phyloP scores from a whole-genome alignment of 1,140 invertebrate species.

The Prorops nasuta region DNA sequence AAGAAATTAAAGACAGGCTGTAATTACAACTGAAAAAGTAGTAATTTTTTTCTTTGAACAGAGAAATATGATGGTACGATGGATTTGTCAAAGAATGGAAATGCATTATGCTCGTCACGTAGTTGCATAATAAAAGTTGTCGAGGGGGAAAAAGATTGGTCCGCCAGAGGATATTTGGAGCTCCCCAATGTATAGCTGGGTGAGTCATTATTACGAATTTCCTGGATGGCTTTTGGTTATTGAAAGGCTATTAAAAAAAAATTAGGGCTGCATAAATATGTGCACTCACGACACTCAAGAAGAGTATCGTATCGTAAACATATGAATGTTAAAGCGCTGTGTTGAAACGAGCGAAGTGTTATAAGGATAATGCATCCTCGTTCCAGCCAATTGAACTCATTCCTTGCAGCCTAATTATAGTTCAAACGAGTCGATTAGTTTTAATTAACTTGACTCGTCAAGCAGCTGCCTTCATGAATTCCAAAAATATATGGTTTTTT shows the following conservation, averaged over 20 bases:
- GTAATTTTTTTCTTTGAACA: neutral
- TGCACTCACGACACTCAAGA: neutral
- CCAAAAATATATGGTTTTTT: too few relatives aligned
- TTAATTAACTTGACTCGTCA: too few relatives aligned
- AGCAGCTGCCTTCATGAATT: too few relatives aligned
- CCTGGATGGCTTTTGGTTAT: neutral
- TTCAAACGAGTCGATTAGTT: neutral
- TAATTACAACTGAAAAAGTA: neutral
- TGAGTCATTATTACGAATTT: conserved; percentile 24
- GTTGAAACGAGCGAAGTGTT: too few relatives aligned
- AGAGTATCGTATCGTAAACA: neutral
- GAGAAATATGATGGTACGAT: neutral
- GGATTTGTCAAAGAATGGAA: conserved; percentile 4
- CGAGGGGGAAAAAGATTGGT: conserved; percentile 26
- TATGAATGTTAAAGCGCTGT: neutral
- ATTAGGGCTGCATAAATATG: neutral
- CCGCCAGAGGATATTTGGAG: conserved; percentile 5
- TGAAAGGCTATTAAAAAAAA: neutral
- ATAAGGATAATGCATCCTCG: neutral
- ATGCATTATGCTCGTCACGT: conserved; percentile 40
- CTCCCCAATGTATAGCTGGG: conserved; percentile 1
- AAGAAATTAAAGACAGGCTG: neutral
- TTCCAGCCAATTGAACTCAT: neutral
- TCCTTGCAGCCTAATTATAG: neutral
- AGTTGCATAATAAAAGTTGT: conserved; percentile 34